Evolutionary conservation across 2,797 vertebrate genomes (phyloP), one percentile per base, ranked within the genome.

Genomic region (Podarcis siculus): DNA sequence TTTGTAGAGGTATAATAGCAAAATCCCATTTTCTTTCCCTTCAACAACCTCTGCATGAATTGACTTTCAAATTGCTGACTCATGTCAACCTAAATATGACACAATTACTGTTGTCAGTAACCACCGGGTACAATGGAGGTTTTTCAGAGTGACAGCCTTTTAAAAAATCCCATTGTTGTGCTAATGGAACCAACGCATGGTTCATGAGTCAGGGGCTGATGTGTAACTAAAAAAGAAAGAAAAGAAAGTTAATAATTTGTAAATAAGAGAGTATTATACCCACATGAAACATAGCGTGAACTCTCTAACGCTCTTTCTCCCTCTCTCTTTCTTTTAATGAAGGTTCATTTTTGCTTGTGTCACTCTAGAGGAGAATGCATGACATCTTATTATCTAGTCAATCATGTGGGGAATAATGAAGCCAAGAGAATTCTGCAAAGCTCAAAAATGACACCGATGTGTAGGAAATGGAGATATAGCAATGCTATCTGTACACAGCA

Each of bases 301-400:
- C 30, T 21, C 87, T 85, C 79, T 86, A 19, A 73, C 3, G 21
- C 35, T 0, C 49, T 55, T 15, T 55, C 13, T 4, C 49, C 49
- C 49, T 15, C 49, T 4, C 49, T 49, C 13, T 49, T 49, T 49
- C 13, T 55, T 55, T 55, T 69, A n/a, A 79, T 87, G 49, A 67
- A 85, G 2, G 39, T 42, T 89, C 79, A 78, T 71, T 76, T 73
- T 85, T 64, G 32, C 12, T 81, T 42, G 0, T 72, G 67, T 42
- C 58, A 81, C 27, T 81, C 21, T 27, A 12, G 23, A 87, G 72
- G 61, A 58, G 76, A 82, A 73, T 81, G 67, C 45, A 0, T 88
- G 79, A 69, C 75, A 87, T 61, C 86, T 90, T 94, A 42, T 58
- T 9, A 82, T 72, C 64, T 85, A 79, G 61, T 87, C 79, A 79